Conservation (phyloP, 2,113 vertebrate genomes). For the Nothocercus julius region DNA sequence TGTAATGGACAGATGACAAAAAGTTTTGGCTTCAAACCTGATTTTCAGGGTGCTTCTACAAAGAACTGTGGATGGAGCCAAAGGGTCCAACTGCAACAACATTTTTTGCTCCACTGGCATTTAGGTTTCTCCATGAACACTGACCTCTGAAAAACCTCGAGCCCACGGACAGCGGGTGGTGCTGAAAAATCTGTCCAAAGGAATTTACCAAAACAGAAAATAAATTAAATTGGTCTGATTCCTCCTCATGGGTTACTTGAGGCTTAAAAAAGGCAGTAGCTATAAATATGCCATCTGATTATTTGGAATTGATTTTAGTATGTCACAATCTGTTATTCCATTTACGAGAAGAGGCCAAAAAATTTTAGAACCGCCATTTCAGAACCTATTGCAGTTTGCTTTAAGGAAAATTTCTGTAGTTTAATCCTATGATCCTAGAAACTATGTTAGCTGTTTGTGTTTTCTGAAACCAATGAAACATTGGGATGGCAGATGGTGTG, state of each 20-base stretch:
- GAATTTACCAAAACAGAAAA: background rate
- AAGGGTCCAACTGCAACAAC: background rate
- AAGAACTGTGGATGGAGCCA: background rate
- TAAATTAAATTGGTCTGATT: background rate
- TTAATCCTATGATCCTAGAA: conserved; percentile 43
- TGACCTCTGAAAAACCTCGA: background rate
- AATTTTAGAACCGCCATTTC: background rate
- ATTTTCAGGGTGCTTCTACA: background rate
- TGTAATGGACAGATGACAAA: background rate
- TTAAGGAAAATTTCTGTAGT: conserved; percentile 34
- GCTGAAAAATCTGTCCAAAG: background rate
- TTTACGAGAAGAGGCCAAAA: background rate
- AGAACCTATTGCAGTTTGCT: background rate
- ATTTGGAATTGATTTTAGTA: conserved; percentile 42
- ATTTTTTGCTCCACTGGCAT: background rate
- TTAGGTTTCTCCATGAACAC: background rate
- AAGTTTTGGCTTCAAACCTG: background rate
- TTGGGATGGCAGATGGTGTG: conserved; percentile 64
- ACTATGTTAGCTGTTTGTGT: conserved; percentile 35
- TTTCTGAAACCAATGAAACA: conserved; percentile 53
- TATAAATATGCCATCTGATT: conserved; percentile 34
- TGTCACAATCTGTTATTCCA: conserved; percentile 38
- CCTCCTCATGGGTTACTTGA: background rate
- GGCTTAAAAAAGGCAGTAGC: conserved; percentile 31
- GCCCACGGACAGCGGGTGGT: rapidly evolving